phyloP scores from a whole-genome alignment of 2,888 invertebrate genomes.

The Agonopterix subpropinquella region DNA sequence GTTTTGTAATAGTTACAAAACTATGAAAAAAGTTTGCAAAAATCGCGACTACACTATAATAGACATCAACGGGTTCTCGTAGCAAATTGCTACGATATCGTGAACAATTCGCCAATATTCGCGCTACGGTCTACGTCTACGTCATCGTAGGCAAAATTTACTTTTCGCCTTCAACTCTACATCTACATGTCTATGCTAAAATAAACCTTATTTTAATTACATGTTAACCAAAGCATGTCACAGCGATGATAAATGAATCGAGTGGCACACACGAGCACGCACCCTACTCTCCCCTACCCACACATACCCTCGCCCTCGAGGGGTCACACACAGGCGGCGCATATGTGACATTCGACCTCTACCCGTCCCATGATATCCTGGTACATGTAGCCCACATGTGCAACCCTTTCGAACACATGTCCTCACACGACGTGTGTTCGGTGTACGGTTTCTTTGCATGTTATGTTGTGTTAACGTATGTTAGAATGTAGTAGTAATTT shows the following conservation, averaged over 20 bases:
- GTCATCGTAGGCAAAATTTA: too few species aligned
- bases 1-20: not conserved
- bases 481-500: too few species aligned
- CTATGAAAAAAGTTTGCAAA: not conserved
- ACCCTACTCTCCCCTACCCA: conserved; percentile 12
- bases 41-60: conserved; percentile 4
- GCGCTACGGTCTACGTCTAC: too few species aligned
- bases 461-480: not conserved
- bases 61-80: conserved; percentile 24
- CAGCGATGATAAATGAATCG: too few species aligned
- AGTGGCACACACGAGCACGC: conserved; percentile 1
- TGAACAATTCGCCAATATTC: too few species aligned
- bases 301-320: conserved; percentile 18
- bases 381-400: conserved; percentile 72
- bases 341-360: conserved; percentile 51
- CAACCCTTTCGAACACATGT: conserved; percentile 66
- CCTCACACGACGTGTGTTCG: conserved; percentile 20
- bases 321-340: conserved; percentile 37
- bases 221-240: too few species aligned
- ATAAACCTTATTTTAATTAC: too few species aligned
- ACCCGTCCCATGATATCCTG: conserved; percentile 44
- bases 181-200: too few species aligned
- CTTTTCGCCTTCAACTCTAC: too few species aligned
- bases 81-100: conserved; percentile 32
- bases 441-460: not conserved